Base-by-base conservation (phyloP, 2,113 vertebrate genomes). In the Proterorhinus semilunaris region DNA sequence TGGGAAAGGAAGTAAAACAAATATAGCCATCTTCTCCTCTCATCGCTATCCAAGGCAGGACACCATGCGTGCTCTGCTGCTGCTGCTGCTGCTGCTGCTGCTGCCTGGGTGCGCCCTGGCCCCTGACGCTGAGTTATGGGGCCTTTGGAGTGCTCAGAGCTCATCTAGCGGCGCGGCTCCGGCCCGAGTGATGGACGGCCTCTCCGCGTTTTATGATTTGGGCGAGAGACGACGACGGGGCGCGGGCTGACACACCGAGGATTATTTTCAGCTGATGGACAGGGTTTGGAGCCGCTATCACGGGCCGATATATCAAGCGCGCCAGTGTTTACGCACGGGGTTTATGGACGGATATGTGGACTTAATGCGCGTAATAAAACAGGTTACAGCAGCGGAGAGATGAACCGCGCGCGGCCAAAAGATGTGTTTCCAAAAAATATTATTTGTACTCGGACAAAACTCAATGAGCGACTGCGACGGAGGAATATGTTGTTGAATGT, bases 121-220 rank as follows among this genome's bases (percentile, higher is more conserved):
- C 27, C 9, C 17, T n/a, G 50, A 12, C 62, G 8, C 64, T 81
- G 76, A 82, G 70, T 82, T 70, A 78, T 74, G 68, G 67, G 62
- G 65, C 71, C 70, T 72, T 57, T 62, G 77, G 65, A 76, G 65
- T 69, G 62, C 65, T 51, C 62, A 46, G 78, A 73, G 57, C 62
- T 48, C 62, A 63, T 46, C 46, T 48, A 42, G 61, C 50, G 77
- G 48, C 36, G 68, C 45, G 13, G 55, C 62, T 61, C 54, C 17
- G 13, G 53, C 68, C 10, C 21, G 65, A 21, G 5, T 76, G 79
- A 84, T 74, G 71, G 61, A 83, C 55, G 49, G 4, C 57, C 59
- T 21, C 49, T 15, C 63, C 64, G 11, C 43, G 59, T 53, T 46
- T 69, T 67, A 62, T 65, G 57, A 66, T 67, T 74, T 54, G 57